These are phyloP conservation scores for Lepus oiostolus DNA, from an alignment of 2,797 vertebrate genomes.

Conservation along the genomic window DNA sequence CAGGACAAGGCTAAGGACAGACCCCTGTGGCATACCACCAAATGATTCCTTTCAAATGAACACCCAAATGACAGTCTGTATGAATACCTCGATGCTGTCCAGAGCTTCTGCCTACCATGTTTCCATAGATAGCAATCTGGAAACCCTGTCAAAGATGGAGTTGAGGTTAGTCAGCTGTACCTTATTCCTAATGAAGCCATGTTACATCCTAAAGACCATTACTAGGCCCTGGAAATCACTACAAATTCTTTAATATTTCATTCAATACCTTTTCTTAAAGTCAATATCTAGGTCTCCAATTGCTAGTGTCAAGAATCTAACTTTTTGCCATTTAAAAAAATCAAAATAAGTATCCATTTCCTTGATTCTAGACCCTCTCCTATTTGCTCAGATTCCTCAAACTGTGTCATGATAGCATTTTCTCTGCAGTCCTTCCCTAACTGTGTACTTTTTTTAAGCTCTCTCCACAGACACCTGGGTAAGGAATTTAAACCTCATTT, in stretches of 20 bases:
- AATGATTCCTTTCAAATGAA: conserved; percentile 19
- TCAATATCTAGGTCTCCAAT: not conserved
- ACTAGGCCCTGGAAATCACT: not conserved
- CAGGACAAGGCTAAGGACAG: not conserved
- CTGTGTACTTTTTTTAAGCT: not conserved
- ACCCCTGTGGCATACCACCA: not conserved
- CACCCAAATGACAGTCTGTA: not conserved
- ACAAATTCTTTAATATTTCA: conserved; percentile 12
- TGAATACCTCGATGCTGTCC: not conserved
- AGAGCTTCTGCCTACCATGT: conserved; percentile 4
- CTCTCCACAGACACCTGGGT: not conserved
- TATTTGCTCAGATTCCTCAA: conserved; percentile 42
- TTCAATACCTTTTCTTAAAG: not conserved
- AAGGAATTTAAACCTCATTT: conserved; percentile 23
- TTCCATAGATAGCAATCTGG: not conserved
- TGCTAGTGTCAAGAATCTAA: conserved; percentile 21
- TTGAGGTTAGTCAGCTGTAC: not conserved
- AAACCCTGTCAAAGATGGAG: not conserved
- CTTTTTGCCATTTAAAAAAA: conserved; percentile 19
- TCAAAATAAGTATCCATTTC: conserved; percentile 36
- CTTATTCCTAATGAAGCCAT: not conserved
- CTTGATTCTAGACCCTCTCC: conserved; percentile 19
- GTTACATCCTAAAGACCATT: not conserved
- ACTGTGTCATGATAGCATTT: not conserved
- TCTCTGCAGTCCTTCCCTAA: not conserved